A percentile compares a stretch with the other conserved stretches of the same genome.
Conservation (phyloP, 2,113 vertebrate species). For the Leucopternis melanops region DNA sequence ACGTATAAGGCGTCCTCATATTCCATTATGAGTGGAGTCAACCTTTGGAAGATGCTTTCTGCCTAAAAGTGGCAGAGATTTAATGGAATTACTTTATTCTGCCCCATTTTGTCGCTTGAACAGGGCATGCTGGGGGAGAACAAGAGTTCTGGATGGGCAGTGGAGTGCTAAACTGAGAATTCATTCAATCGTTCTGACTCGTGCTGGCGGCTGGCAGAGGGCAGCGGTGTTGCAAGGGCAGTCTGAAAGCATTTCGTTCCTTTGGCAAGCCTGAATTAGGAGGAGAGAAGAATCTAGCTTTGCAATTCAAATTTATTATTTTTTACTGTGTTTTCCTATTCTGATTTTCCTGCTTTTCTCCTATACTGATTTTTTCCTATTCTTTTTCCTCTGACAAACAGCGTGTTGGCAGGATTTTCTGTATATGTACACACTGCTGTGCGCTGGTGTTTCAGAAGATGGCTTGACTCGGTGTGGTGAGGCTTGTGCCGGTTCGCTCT, state of each 20-base stretch:
- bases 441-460: neutral
- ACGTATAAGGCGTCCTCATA: neutral
- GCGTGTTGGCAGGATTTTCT: neutral
- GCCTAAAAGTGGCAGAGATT: neutral
- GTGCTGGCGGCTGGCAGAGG: neutral
- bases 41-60: neutral
- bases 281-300: neutral
- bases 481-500: neutral
- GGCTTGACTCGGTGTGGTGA: neutral
- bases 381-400: too few relatives aligned
- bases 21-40: neutral
- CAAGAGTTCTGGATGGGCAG: neutral
- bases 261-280: neutral
- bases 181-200: fast-evolving
- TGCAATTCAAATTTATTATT: neutral
- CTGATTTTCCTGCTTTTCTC: neutral
- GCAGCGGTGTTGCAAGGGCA: fast-evolving
- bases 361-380: neutral
- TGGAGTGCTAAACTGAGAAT: neutral
- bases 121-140: fast-evolving
- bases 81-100: neutral
- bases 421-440: fast-evolving
- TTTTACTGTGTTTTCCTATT: neutral
- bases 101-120: neutral
- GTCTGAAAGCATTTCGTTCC: neutral